Evolutionary conservation across 2,797 vertebrate species (phyloP), one percentile per base, ranked within the genome.

Genomic region (Enteromius unitaeniatus): DNA sequence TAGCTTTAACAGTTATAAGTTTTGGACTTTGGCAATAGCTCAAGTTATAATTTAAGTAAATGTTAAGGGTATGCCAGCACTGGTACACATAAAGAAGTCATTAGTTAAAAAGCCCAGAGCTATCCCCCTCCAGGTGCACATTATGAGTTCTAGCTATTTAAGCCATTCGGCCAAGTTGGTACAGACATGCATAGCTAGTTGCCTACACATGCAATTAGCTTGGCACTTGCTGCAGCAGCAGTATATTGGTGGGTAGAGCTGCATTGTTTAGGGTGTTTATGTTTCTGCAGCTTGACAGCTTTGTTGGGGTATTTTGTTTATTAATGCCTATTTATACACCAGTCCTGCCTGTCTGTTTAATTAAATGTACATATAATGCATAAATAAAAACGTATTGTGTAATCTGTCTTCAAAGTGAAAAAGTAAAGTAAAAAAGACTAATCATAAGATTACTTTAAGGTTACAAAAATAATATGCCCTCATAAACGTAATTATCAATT

Each of bases 171-270:
- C 60, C 14, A 62, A 28, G 60, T 6, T 62, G 14, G 26, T 62
- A 5, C 60, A 31, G 60, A 26, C 23, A 62, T 0, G 2, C 23
- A 62, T 28, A 28, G 58, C 58, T 6, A 58, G 55, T 23, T n/a
- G 53, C 53, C n/a, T 58, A 62, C 58, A 62, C 58, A 62, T 15
- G 58, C 58, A 62, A 26, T 62, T 62, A 62, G 26, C 58, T 28
- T 28, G 23, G 58, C 60, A 62, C 60, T 62, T 15, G 26, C 53
- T 58, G 53, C 53, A 58, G 53, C 21, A 58, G 53, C 53, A 58
- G 53, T 23, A 58, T n/a, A 23, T 58, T 23, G n/a, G 53, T 1
- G 9, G 53, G 21, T 58, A 58, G 53, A 58, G 53, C n/a, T 58
- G 9, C 53, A 11, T 58, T 58, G 53, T 58, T 58, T 23, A 58